These are phyloP conservation scores for Philhelius pedissequus DNA, from an alignment of 2,888 invertebrate genomes.

Conservation along the genomic window DNA sequence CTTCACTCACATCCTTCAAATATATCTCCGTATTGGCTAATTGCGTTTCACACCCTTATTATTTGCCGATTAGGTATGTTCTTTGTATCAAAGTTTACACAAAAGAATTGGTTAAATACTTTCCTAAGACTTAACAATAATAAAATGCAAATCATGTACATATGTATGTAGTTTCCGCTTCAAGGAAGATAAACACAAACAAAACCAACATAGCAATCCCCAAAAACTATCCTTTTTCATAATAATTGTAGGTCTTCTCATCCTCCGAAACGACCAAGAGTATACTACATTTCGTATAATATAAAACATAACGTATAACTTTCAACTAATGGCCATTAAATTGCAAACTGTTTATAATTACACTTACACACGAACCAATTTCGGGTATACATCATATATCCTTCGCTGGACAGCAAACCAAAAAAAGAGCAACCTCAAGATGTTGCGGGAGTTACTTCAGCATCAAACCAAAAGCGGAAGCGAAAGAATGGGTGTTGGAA, in stretches of 20 bases:
- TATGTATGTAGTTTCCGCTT: constrained; percentile 25
- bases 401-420: background rate
- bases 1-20: too few relatives aligned
- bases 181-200: constrained; percentile 43
- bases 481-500: background rate
- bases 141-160: constrained; percentile 67
- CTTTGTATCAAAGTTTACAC: background rate
- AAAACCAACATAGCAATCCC: constrained; percentile 16
- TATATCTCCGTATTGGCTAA: too few relatives aligned
- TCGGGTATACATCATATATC: background rate
- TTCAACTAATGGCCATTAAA: constrained; percentile 66
- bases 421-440: constrained; percentile 54
- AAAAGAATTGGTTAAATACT: constrained; percentile 3
- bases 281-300: background rate
- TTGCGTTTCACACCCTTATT: too few relatives aligned
- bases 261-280: background rate
- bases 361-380: constrained; percentile 50
- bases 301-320: constrained; percentile 21
- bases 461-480: too few relatives aligned
- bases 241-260: background rate
- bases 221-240: constrained; percentile 38
- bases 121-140: constrained; percentile 40
- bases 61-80: too few relatives aligned
- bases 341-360: constrained; percentile 62
- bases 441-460: constrained; percentile 44